phyloP scores from a whole-genome alignment of 2,888 invertebrate genomes.

The Eueremaeus valkanovi region DNA sequence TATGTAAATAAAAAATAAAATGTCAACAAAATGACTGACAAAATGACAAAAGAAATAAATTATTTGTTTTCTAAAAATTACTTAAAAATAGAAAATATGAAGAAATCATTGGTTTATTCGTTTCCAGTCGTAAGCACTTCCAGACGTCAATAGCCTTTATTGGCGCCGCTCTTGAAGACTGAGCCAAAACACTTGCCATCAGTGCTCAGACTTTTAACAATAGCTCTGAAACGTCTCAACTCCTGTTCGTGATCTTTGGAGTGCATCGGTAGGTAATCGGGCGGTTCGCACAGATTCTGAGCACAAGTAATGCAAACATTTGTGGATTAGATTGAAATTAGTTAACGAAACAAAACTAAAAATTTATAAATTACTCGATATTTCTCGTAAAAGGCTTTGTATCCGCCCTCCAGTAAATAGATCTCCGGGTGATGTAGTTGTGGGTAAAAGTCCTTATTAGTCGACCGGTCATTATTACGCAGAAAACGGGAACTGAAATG shows the following conservation, averaged over 20 bases:
- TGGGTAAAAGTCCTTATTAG: conserved; percentile 78
- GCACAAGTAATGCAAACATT: too few relatives aligned
- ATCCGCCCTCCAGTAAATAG: conserved; percentile 86
- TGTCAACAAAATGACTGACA: conserved; percentile 6
- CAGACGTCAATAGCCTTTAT: neutral
- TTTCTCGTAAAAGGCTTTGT: conserved; percentile 72
- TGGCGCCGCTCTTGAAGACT: neutral
- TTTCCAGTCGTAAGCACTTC: neutral
- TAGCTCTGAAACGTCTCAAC: conserved; percentile 67
- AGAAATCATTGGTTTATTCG: neutral
- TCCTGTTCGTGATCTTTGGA: conserved; percentile 72
- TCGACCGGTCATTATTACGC: conserved; percentile 73
- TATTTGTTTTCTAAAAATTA: neutral
- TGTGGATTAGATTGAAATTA: neutral
- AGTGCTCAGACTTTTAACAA: conserved; percentile 30
- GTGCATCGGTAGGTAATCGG: conserved; percentile 76
- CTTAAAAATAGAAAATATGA: neutral
- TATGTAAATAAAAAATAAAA: conserved; percentile 17
- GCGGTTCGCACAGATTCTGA: conserved; percentile 65
- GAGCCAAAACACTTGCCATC: conserved; percentile 18
- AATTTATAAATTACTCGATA: conserved; percentile 51
- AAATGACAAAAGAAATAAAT: conserved; percentile 23
- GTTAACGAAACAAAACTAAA: neutral
- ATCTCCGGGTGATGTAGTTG: conserved; percentile 82
- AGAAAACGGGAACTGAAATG: conserved; percentile 69